Evolutionary conservation across 2,113 vertebrate species (phyloP).

Genomic region (Siphamia tubifer): DNA sequence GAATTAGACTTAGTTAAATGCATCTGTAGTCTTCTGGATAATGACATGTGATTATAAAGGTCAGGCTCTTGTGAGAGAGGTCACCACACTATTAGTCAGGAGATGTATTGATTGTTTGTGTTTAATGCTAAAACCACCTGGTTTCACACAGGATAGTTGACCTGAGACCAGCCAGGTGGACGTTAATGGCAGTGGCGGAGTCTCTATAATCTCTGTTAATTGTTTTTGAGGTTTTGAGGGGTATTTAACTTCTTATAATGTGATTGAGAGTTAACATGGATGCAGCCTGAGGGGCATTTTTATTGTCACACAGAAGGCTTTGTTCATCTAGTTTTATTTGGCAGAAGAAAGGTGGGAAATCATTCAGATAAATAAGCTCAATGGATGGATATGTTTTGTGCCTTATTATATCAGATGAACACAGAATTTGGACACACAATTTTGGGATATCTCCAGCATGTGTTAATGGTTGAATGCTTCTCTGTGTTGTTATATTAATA

Average conservation of each 20-base stretch:
- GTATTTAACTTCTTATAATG: constrained; percentile 20
- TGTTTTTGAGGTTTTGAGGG: constrained; percentile 1
- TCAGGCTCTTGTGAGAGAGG: not conserved
- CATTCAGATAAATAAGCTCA: not conserved
- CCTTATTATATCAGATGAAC: too few species aligned
- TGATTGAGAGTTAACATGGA: not conserved
- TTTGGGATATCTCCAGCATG: too few species aligned
- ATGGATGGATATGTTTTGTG: too few species aligned
- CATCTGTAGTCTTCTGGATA: not conserved
- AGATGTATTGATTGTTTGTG: constrained; percentile 20
- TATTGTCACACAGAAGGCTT: not conserved
- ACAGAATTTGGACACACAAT: too few species aligned
- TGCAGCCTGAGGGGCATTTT: not conserved
- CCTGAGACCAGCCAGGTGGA: constrained; percentile 3
- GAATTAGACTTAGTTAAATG: not conserved
- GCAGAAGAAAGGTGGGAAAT: not conserved
- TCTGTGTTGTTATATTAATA: too few species aligned
- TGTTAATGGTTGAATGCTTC: too few species aligned
- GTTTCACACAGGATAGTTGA: constrained; percentile 26
- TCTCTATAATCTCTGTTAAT: constrained; percentile 12
- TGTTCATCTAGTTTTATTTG: not conserved
- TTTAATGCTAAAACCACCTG: constrained; percentile 12
- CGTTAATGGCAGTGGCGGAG: not conserved
- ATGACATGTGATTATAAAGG: constrained; percentile 5
- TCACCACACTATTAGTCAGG: not conserved